Conservation (phyloP, 2,797 vertebrate species). For the Melanotaenia pygmaea region DNA sequence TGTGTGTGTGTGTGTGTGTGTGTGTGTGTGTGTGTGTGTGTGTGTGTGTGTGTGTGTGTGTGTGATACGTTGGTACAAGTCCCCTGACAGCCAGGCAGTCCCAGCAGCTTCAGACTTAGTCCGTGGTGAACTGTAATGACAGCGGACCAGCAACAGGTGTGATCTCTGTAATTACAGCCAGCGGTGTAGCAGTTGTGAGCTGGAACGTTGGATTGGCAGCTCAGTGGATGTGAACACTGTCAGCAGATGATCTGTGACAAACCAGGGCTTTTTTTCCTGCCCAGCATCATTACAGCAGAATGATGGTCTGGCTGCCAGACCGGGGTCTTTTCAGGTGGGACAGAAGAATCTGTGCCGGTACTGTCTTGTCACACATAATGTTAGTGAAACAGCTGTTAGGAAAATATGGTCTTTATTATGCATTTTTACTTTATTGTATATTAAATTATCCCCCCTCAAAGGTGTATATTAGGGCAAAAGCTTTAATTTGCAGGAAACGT, state of each 20-base stretch:
- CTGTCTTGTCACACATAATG: background rate
- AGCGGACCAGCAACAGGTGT: slow-evolving; percentile 35
- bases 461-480: background rate
- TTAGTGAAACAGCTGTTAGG: background rate
- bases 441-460: background rate
- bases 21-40: slow-evolving; percentile 2
- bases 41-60: slow-evolving; percentile 1
- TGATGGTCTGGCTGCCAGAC: background rate
- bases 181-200: background rate
- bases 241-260: background rate
- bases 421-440: background rate
- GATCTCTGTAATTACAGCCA: slow-evolving; percentile 15
- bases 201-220: background rate
- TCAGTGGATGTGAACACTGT: background rate
- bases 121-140: slow-evolving; percentile 7
- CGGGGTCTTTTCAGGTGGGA: background rate
- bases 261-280: no score
- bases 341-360: background rate
- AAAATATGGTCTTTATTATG: background rate
- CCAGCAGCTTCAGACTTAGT: slow-evolving; percentile 20
- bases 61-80: background rate
- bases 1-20: background rate
- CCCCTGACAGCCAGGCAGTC: slow-evolving; percentile 3
- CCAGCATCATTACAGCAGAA: no score
- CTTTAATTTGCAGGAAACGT: background rate